These are phyloP conservation scores for Spheniscus humboldti DNA, from an alignment of 2,797 vertebrate species.

Conservation along the genomic window DNA sequence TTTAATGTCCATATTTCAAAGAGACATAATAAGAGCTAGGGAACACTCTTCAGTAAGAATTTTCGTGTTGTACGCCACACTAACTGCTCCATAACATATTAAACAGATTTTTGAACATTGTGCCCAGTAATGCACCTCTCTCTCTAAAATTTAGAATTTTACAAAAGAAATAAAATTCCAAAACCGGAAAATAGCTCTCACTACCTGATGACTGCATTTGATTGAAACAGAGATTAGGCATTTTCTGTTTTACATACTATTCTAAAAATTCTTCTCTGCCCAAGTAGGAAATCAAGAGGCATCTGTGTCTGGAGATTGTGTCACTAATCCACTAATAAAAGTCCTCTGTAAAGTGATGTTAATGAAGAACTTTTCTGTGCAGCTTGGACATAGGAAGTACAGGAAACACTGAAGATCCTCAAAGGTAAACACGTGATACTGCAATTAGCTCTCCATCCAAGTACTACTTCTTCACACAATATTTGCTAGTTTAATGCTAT, in stretches of 20 bases:
- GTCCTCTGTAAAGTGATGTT: not conserved
- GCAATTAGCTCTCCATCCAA: not conserved
- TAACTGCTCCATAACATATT: not conserved
- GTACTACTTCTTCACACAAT: not conserved
- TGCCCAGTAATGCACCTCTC: not conserved
- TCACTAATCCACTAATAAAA: not conserved
- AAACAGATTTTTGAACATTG: not conserved
- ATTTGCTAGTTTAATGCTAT: not conserved
- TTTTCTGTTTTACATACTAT: not conserved
- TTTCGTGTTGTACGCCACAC: not conserved
- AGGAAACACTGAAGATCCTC: slow-evolving; percentile 16
- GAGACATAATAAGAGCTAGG: not conserved
- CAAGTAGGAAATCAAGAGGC: not conserved
- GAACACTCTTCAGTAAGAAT: not conserved
- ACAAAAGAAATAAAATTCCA: not conserved
- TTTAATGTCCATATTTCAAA: not conserved
- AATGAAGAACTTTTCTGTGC: not conserved
- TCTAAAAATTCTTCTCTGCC: not conserved
- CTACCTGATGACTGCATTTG: not conserved
- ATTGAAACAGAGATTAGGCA: not conserved
- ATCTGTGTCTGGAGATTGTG: not conserved
- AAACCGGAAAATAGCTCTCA: not conserved
- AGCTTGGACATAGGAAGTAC: not conserved
- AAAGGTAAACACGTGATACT: not conserved
- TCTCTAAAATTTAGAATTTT: not conserved